Evolutionary conservation across 2,888 invertebrate species (phyloP).

Genomic region (Melitaea athalia): DNA sequence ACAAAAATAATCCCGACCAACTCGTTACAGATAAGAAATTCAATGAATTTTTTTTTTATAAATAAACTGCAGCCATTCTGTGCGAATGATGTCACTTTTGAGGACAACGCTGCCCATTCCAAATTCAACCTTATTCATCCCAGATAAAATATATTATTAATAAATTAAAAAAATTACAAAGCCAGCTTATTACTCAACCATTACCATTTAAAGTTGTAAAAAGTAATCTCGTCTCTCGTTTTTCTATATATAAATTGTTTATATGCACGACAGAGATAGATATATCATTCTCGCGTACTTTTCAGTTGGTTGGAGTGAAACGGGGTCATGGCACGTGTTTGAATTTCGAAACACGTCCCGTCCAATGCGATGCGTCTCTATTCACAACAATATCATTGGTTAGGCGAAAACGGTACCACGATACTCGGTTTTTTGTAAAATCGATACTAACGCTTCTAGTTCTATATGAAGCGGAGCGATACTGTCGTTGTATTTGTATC

Average conservation of each 20-base stretch:
- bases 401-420: conserved; percentile 61
- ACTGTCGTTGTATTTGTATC: conserved; percentile 49
- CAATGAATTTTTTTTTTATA: conserved; percentile 54
- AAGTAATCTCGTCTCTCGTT: conserved; percentile 54
- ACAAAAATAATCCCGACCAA: conserved; percentile 25
- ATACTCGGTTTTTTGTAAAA: conserved; percentile 48
- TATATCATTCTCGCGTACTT: conserved; percentile 50
- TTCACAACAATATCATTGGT: conserved; percentile 69
- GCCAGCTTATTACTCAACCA: conserved; percentile 58
- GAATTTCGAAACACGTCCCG: conserved; percentile 77
- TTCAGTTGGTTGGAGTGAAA: conserved; percentile 53
- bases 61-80: conserved; percentile 59
- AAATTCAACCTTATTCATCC: conserved; percentile 45
- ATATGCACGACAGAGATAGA: conserved; percentile 59
- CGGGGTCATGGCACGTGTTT: conserved; percentile 80
- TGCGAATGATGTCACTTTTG: conserved; percentile 50
- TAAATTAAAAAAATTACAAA: conserved; percentile 48
- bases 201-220: conserved; percentile 42
- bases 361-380: conserved; percentile 74
- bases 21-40: conserved; percentile 52
- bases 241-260: conserved; percentile 45
- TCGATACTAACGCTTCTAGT: conserved; percentile 58
- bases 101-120: conserved; percentile 15
- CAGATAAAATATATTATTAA: conserved; percentile 46
- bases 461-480: conserved; percentile 45